Base-by-base conservation (phyloP, 2,113 vertebrate species). In the Corydoras maculifer region DNA sequence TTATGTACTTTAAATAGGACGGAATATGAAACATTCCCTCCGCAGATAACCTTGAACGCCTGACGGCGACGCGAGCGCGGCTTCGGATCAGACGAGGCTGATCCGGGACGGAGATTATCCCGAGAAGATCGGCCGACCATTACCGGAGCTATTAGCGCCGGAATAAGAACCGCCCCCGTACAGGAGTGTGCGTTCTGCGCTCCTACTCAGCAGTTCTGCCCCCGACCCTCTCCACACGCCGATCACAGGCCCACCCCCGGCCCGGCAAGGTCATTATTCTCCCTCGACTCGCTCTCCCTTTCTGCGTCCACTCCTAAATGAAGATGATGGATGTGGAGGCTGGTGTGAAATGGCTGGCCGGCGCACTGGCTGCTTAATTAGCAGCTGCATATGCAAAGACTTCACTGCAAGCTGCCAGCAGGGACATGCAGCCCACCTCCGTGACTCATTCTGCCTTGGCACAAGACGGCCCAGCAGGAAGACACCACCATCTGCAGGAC, bases 321-420 rank as follows among this genome's bases (percentile, higher is more conserved):
- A 71, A 70, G n/a, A 59, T 61, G 58, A 62, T 62, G 57, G 61
- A 67, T 13, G 64, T 18, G n/a, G 63, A 63, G 14, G 65, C 9
- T 30, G n/a, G 18, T 48, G 64, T 50, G 65, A 71, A 70, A 75
- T 43, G 76, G 68, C 64, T 57, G 72, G 72, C 59, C 62, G 64
- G 73, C 58, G 69, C 68, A 62, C 62, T 69, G 58, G 67, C 58
- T 5, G 29, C 29, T 68, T 76, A 73, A 77, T 75, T 69, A 80
- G 72, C 62, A 73, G 64, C 71, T 73, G 70, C 75, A 80, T 70
- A 67, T 78, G 69, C 74, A 78, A 60, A 72, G 69, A 55, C 58
- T 62, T 61, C 30, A 57, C 48, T 49, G 35, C 74, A 64, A 43
- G 67, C 73, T 76, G 73, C 72, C 70, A 73, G 62, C 30, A 71